These are phyloP conservation scores for Pristionchus mayeri DNA, from an alignment of 2,888 invertebrate genomes.

Conservation along the genomic window DNA sequence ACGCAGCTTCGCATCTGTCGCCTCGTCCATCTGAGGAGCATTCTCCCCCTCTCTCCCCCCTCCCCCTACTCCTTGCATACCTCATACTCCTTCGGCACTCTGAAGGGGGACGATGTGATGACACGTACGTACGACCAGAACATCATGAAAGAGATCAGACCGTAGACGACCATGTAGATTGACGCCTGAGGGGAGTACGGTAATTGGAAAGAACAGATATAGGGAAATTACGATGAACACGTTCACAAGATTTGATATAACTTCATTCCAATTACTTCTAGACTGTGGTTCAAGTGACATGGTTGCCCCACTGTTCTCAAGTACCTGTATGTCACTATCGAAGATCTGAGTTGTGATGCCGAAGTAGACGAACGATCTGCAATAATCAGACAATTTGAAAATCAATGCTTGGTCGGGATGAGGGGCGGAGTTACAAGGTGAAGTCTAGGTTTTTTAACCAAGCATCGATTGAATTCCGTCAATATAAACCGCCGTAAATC, in stretches of 20 bases:
- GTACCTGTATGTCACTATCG: conserved; percentile 17
- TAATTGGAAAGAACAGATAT: neutral
- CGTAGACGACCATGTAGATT: conserved; percentile 32
- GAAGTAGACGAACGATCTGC: conserved; percentile 23
- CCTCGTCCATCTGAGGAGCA: neutral
- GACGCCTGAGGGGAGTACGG: conserved; percentile 20
- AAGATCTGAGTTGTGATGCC: neutral
- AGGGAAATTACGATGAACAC: neutral
- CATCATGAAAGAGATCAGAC: conserved; percentile 37
- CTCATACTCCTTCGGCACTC: conserved; percentile 17
- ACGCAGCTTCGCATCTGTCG: conserved; percentile 39
- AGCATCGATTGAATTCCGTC: too few species aligned
- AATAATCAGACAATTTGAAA: neutral
- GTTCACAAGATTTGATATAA: too few species aligned
- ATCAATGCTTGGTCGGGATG: too few species aligned
- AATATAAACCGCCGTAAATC: too few species aligned
- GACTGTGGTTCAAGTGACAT: neutral
- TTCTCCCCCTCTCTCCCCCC: neutral
- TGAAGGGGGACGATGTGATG: neutral
- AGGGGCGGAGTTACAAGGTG: too few species aligned
- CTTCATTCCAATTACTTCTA: too few species aligned
- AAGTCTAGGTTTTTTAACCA: too few species aligned
- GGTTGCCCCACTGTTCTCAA: neutral
- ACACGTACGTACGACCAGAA: conserved; percentile 19
- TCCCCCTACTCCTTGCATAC: neutral